These are phyloP conservation scores for Hoplostethus atlanticus DNA, from an alignment of 2,797 vertebrate species.

Conservation along the genomic window DNA sequence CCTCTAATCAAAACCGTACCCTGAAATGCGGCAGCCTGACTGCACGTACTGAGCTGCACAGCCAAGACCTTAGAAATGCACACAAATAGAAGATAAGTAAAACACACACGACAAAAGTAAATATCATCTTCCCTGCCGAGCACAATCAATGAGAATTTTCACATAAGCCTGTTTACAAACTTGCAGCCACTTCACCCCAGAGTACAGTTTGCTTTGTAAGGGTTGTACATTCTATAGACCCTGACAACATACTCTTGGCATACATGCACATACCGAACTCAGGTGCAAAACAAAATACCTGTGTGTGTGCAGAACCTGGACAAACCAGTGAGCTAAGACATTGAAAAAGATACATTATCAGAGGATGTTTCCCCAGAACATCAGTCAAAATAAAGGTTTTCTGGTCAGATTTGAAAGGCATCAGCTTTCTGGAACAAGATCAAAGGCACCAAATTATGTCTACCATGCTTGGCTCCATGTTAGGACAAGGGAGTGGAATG, in stretches of 20 bases:
- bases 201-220: constrained; percentile 17
- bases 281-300: constrained; percentile 1
- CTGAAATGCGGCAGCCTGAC: constrained; percentile 92
- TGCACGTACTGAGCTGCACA: constrained; percentile 71
- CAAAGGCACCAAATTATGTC: constrained; percentile 53
- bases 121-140: constrained; percentile 60
- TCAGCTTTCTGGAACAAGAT: constrained; percentile 42
- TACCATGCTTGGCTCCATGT: constrained; percentile 47
- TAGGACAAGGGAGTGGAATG: constrained; percentile 58
- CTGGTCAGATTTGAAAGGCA: constrained; percentile 42
- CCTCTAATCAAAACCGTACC: constrained; percentile 98
- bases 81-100: constrained; percentile 72
- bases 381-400: constrained; percentile 48
- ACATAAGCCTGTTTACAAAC: constrained; percentile 47
- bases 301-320: not conserved
- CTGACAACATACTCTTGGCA: constrained; percentile 25
- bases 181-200: constrained; percentile 35
- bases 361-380: constrained; percentile 13
- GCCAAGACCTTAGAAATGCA: constrained; percentile 65
- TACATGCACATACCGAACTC: not conserved
- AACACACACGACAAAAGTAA: constrained; percentile 67
- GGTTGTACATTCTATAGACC: constrained; percentile 21
- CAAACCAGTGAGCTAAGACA: constrained; percentile 11
- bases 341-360: constrained; percentile 24
- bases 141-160: constrained; percentile 65